Conservation (phyloP, 2,797 vertebrate species). For the Coendou prehensilis region DNA sequence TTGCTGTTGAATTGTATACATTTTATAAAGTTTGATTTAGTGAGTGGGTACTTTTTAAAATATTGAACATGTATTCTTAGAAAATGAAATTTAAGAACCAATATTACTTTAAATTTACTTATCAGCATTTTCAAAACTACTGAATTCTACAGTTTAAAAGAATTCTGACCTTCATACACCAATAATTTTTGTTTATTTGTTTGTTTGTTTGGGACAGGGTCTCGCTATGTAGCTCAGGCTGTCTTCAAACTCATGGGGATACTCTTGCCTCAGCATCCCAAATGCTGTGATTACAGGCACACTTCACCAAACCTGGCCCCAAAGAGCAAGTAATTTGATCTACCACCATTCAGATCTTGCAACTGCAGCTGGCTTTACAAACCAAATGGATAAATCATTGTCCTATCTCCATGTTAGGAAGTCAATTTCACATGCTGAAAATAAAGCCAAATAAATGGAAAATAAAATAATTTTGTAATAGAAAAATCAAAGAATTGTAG, state of each 20-base stretch:
- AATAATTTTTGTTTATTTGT: background rate
- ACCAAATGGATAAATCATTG: background rate
- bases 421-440: background rate
- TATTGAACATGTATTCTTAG: background rate
- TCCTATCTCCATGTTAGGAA: background rate
- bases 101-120: background rate
- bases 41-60: background rate
- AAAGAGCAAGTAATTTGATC: background rate
- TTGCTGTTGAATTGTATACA: slow-evolving; percentile 18
- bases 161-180: background rate
- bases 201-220: background rate
- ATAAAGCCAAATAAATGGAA: background rate
- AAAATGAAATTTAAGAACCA: slow-evolving; percentile 9
- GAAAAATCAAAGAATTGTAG: slow-evolving; percentile 19
- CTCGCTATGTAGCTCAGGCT: background rate
- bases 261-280: background rate
- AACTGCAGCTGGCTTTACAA: background rate
- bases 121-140: background rate
- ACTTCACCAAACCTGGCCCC: background rate
- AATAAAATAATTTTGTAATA: background rate
- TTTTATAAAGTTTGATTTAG: slow-evolving; percentile 8
- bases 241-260: background rate
- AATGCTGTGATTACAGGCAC: background rate
- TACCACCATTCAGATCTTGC: background rate
- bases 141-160: background rate